Percentiles rank a stretch among this genome's conserved stretches.
phyloP scores from a whole-genome alignment of 64 coral and sea anemone genomes.

The Orbicella faveolata region DNA sequence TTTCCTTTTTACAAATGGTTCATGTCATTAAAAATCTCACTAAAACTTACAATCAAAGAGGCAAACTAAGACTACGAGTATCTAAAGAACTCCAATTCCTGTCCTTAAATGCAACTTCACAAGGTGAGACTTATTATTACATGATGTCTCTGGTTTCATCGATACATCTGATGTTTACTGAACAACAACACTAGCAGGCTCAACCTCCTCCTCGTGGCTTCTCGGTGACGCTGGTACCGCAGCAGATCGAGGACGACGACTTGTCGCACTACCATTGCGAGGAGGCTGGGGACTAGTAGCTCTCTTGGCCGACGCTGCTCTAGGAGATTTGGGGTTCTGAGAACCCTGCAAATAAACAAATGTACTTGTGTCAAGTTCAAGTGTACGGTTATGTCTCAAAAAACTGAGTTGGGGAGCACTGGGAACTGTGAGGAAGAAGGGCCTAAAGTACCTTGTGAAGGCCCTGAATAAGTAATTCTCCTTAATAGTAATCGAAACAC shows the following conservation, averaged over 20 bases:
- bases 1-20: neutral
- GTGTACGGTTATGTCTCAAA: no score
- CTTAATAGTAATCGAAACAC: no score
- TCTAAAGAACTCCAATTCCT: neutral
- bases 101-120: neutral
- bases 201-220: slow-evolving; percentile 55
- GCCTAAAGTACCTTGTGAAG: no score
- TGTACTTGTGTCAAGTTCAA: neutral
- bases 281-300: slow-evolving; percentile 54
- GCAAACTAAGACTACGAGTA: neutral
- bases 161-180: slow-evolving; percentile 12
- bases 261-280: slow-evolving; percentile 59
- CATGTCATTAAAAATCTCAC: neutral
- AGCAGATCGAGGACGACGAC: slow-evolving; percentile 79
- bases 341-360: slow-evolving; percentile 1
- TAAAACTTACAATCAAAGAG: slow-evolving; percentile 2
- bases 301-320: slow-evolving; percentile 70
- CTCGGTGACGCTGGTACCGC: slow-evolving; percentile 75
- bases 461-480: no score
- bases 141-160: neutral
- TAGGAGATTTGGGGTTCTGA: slow-evolving; percentile 39
- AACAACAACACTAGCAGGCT: slow-evolving; percentile 55
- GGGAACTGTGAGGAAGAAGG: no score
- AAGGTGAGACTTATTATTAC: neutral
- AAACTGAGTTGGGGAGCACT: no score